A percentile compares a stretch with the other conserved stretches of the same genome.
Evolutionary conservation across 1,140 invertebrate species (phyloP).

Genomic region (Linepithema humile): DNA sequence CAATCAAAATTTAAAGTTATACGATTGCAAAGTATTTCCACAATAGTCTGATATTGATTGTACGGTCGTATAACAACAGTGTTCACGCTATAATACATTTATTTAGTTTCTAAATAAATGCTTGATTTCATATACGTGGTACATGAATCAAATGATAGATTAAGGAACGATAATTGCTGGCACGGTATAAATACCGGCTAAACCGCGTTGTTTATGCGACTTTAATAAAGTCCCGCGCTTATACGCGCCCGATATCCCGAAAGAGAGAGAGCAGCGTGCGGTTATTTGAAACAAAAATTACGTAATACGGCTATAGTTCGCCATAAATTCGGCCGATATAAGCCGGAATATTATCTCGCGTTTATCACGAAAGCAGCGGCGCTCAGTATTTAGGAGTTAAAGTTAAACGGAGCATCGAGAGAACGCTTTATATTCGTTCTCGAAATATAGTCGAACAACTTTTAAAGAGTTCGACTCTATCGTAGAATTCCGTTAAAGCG

Average conservation of each 20-base stretch:
- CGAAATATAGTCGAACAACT: constrained; percentile 24
- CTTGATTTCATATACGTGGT: not conserved
- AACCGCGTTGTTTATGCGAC: constrained; percentile 9
- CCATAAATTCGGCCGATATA: constrained; percentile 40
- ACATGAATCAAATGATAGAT: constrained; percentile 16
- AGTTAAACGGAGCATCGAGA: constrained; percentile 35
- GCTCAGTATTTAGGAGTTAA: constrained; percentile 44
- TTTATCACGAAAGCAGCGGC: constrained; percentile 38
- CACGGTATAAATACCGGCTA: not conserved
- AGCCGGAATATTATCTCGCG: constrained; percentile 52
- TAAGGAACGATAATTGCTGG: constrained; percentile 39
- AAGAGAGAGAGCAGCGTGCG: not conserved
- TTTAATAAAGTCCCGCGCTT: constrained; percentile 54
- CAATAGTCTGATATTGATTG: constrained; percentile 4
- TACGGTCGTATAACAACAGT: not conserved
- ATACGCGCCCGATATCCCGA: constrained; percentile 19
- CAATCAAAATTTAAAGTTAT: constrained; percentile 21
- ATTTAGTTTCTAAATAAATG: constrained; percentile 7
- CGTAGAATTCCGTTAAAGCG: constrained; percentile 35
- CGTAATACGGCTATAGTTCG: constrained; percentile 17
- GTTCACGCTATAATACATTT: not conserved
- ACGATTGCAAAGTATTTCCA: constrained; percentile 4
- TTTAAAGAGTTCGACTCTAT: constrained; percentile 58
- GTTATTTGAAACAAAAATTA: constrained; percentile 56
- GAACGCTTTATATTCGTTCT: constrained; percentile 35